Percentiles rank a stretch among this genome's conserved stretches.
Conservation (phyloP, 2,113 vertebrate genomes). For the Sylvicapra grimmia region DNA sequence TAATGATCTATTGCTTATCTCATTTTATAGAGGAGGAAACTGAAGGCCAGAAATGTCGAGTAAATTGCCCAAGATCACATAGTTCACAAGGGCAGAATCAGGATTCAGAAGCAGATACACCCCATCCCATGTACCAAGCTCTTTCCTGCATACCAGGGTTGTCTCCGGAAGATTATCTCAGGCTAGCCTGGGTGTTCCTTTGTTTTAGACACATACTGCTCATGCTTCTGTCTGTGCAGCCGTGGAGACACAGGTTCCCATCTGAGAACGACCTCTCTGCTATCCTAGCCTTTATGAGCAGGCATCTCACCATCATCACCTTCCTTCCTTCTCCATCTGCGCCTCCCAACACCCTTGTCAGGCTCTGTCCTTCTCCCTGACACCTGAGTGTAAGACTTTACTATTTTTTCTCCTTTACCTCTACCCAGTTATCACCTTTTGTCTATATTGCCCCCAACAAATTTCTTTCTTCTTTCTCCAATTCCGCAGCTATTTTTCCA, state of each 20-base stretch:
- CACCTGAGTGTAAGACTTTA: not conserved
- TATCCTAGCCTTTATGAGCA: not conserved
- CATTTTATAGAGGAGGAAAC: not conserved
- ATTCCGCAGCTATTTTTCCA: not conserved
- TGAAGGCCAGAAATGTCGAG: not conserved
- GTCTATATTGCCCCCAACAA: not conserved
- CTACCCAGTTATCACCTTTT: not conserved
- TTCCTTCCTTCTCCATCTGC: not conserved
- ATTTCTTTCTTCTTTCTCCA: not conserved
- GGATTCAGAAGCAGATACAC: not conserved
- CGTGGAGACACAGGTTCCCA: not conserved
- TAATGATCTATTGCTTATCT: not conserved
- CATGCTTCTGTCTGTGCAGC: not conserved
- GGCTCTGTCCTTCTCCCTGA: not conserved
- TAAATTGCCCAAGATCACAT: not conserved
- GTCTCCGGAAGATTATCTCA: not conserved
- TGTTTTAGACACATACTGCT: not conserved
- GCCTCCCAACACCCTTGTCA: not conserved
- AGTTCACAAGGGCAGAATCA: not conserved
- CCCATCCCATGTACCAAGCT: not conserved
- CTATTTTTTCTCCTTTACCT: not conserved
- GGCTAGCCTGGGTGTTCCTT: not conserved
- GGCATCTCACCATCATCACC: accelerated
- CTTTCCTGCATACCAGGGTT: accelerated
- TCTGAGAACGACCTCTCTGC: not conserved